These are phyloP conservation scores for Dicaeum eximium DNA, from an alignment of 2,113 vertebrate genomes.

Conservation along the genomic window DNA sequence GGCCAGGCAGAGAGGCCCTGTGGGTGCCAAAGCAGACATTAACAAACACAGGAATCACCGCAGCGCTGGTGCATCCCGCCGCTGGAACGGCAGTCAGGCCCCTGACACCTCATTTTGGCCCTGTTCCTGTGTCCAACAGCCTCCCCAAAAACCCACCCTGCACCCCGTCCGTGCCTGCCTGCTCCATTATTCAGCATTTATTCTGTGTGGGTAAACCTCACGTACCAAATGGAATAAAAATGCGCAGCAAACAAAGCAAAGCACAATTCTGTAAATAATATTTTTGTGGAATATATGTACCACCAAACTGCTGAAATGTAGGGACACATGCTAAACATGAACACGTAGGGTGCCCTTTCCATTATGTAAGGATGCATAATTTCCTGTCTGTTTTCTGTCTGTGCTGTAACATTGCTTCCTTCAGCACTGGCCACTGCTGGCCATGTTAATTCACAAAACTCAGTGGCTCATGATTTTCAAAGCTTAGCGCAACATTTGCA, in stretches of 20 bases:
- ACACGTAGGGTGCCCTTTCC: not conserved
- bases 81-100: fast-evolving
- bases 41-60: not conserved
- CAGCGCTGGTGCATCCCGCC: no score
- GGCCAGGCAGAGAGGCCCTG: not conserved
- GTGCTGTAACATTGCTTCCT: constrained; percentile 50
- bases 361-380: constrained; percentile 36
- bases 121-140: fast-evolving
- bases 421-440: constrained; percentile 56
- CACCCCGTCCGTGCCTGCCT: fast-evolving
- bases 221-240: not conserved
- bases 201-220: fast-evolving
- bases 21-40: not conserved
- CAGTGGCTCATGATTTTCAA: constrained; percentile 77
- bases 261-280: not conserved
- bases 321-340: not conserved
- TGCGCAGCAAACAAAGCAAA: not conserved
- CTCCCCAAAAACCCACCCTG: fast-evolving
- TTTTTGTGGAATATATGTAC: not conserved
- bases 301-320: not conserved
- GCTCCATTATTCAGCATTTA: fast-evolving
- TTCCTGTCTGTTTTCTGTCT: constrained; percentile 59
- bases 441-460: constrained; percentile 71
- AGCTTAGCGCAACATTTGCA: constrained; percentile 73
- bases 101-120: fast-evolving